Percentiles rank a stretch among this genome's conserved stretches.
phyloP scores from a whole-genome alignment of 2,113 vertebrate species.

The Podocnemis expansa region DNA sequence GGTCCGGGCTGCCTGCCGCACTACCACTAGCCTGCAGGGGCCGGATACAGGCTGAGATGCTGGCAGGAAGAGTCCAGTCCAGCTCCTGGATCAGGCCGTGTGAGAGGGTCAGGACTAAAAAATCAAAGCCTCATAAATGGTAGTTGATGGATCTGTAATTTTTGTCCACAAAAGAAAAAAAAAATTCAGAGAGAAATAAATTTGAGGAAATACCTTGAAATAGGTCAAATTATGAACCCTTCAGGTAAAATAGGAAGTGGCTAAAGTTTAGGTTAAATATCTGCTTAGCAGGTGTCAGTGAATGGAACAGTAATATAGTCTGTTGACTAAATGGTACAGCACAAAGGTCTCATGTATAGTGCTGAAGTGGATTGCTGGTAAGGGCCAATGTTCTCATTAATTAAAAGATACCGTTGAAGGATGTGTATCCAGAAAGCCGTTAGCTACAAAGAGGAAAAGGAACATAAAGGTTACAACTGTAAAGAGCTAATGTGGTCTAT shows the following conservation, averaged over 20 bases:
- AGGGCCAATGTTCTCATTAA: constrained; percentile 33
- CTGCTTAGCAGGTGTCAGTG: neutral
- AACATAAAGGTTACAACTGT: constrained; percentile 15
- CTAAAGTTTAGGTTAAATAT: neutral
- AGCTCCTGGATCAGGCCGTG: too few relatives aligned
- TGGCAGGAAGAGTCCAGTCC: too few relatives aligned
- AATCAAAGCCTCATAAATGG: too few relatives aligned
- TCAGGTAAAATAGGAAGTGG: constrained; percentile 11
- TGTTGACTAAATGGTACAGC: neutral
- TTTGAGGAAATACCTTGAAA: neutral
- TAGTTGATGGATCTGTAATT: too few relatives aligned
- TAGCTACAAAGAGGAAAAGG: neutral
- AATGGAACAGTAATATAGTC: neutral
- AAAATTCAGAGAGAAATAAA: neutral
- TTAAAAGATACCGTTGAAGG: constrained; percentile 39
- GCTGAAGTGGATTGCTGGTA: constrained; percentile 6
- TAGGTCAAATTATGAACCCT: neutral
- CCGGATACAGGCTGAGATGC: too few relatives aligned
- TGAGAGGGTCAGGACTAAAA: too few relatives aligned
- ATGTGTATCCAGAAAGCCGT: constrained; percentile 45
- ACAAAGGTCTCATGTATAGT: neutral
- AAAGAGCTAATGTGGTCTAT: constrained; percentile 23
- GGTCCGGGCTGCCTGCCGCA: too few relatives aligned
- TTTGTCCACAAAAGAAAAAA: too few relatives aligned
- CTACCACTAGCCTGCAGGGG: too few relatives aligned